A percentile compares a stretch with the other conserved stretches of the same genome.
Conservation (phyloP, 2,113 vertebrate species). For the Catharus bicknelli region DNA sequence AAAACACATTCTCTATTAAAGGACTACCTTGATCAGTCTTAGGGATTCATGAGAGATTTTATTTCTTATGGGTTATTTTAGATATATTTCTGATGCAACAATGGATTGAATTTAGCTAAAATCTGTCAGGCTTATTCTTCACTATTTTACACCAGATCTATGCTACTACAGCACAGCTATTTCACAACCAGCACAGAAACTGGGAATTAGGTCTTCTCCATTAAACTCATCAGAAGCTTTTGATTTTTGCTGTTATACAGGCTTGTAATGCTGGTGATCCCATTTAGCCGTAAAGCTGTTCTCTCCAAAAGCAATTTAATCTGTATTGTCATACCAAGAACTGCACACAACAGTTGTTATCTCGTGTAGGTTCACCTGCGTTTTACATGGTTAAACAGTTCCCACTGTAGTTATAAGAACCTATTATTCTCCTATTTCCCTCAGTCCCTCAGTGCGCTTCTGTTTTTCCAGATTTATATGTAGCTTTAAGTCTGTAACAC, state of each 20-base stretch:
- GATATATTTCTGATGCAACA: background rate
- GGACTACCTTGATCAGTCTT: background rate
- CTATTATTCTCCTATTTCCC: background rate
- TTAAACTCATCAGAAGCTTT: background rate
- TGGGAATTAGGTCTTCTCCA: background rate
- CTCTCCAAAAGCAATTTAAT: background rate
- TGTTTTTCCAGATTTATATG: background rate
- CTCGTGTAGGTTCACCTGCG: background rate
- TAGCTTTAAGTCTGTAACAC: background rate
- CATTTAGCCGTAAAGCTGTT: background rate
- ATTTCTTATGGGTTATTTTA: background rate
- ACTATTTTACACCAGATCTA: background rate
- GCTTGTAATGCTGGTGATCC: background rate
- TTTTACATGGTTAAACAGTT: background rate
- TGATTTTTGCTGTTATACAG: background rate
- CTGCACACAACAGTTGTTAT: background rate
- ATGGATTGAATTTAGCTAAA: background rate
- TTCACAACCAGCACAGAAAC: background rate
- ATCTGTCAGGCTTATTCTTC: background rate
- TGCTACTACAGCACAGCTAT: background rate
- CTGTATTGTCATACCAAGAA: background rate
- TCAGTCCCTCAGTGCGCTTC: background rate
- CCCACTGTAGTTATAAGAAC: background rate
- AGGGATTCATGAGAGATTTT: background rate
- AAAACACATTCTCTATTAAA: background rate